A percentile compares a stretch with the other conserved stretches of the same genome.
These are phyloP conservation scores for Zaprionus nigranus DNA, from an alignment of 1,140 invertebrate genomes.

Conservation along the genomic window DNA sequence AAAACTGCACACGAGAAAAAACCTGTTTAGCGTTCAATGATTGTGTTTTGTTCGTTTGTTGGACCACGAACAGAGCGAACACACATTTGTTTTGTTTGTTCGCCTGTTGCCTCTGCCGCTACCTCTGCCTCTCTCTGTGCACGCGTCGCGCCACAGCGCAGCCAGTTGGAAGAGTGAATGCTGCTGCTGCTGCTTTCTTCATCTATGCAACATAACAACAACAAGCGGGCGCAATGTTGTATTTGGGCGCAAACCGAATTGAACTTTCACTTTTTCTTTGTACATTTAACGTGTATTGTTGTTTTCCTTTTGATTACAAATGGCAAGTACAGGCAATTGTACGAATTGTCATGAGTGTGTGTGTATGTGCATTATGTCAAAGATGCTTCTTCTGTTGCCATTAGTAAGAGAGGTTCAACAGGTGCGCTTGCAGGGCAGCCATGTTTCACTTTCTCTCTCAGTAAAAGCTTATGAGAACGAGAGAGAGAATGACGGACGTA, in stretches of 20 bases:
- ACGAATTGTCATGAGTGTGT: not conserved
- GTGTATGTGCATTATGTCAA: conserved; percentile 36
- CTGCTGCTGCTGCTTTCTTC: conserved; percentile 60
- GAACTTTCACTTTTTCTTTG: conserved; percentile 77
- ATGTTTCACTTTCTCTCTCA: conserved; percentile 50
- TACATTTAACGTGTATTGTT: conserved; percentile 53
- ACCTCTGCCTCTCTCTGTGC: not conserved
- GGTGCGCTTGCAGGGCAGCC: conserved; percentile 37
- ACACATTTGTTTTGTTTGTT: conserved; percentile 55
- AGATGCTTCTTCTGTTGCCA: conserved; percentile 25
- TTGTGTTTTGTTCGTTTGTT: conserved; percentile 49
- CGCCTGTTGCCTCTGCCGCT: not conserved
- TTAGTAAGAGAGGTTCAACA: conserved; percentile 42
- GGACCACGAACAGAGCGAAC: conserved; percentile 28
- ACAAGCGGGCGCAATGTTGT: conserved; percentile 42
- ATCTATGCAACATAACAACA: conserved; percentile 44
- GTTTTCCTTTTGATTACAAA: conserved; percentile 44
- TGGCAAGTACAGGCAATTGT: conserved; percentile 17
- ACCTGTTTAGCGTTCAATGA: conserved; percentile 81
- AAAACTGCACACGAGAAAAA: conserved; percentile 81
- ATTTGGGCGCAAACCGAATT: conserved; percentile 62
- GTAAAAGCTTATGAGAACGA: conserved; percentile 26
- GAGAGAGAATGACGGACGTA: not conserved
- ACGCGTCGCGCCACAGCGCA: conserved; percentile 14
- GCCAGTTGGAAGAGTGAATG: conserved; percentile 52